phyloP scores from a whole-genome alignment of 1,140 invertebrate genomes.

The Bombus cullumanus region DNA sequence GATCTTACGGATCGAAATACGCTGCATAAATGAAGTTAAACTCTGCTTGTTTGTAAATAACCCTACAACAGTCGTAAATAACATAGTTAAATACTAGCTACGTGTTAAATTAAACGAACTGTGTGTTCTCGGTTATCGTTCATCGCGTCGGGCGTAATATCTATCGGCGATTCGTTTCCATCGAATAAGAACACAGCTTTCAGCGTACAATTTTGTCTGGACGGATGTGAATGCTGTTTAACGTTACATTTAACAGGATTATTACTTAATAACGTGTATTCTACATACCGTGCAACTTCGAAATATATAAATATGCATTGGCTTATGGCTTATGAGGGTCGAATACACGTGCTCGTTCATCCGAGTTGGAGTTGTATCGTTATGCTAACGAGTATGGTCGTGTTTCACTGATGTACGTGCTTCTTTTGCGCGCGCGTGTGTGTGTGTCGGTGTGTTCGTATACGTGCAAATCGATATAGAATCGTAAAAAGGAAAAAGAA shows the following conservation, averaged over 20 bases:
- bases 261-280: constrained; percentile 68
- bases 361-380: constrained; percentile 56
- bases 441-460: not conserved
- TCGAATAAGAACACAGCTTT: constrained; percentile 58
- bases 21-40: no score
- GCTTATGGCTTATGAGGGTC: constrained; percentile 61
- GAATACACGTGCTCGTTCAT: constrained; percentile 52
- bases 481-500: not conserved
- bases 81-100: not conserved
- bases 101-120: constrained; percentile 2
- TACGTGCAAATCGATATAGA: no score
- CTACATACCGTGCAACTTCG: constrained; percentile 45
- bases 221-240: constrained; percentile 64
- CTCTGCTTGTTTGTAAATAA: not conserved
- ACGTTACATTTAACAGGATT: constrained; percentile 71
- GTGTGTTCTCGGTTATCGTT: constrained; percentile 3
- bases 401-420: constrained; percentile 46
- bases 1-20: no score
- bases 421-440: not conserved
- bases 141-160: constrained; percentile 23
- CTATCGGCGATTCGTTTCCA: not conserved
- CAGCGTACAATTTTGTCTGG: constrained; percentile 31
- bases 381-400: constrained; percentile 64
- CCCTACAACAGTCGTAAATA: not conserved
- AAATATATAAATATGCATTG: constrained; percentile 70